These are phyloP conservation scores for Eilema caniola DNA, from an alignment of 2,888 invertebrate species.

Conservation along the genomic window DNA sequence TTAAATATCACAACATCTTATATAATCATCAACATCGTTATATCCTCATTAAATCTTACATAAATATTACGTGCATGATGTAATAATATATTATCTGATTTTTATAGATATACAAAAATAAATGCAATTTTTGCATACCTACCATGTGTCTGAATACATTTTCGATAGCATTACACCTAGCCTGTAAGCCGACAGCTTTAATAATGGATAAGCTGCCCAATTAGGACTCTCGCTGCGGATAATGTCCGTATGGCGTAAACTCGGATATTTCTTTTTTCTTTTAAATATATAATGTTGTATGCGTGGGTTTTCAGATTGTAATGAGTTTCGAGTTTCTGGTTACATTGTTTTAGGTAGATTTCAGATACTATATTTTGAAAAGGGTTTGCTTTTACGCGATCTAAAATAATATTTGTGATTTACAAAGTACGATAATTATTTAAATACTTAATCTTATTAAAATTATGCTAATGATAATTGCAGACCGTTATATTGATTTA, in stretches of 20 bases:
- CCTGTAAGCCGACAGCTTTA: slow-evolving; percentile 58
- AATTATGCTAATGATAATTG: background rate
- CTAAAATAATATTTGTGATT: background rate
- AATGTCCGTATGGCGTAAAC: slow-evolving; percentile 34
- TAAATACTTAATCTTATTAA: slow-evolving; percentile 6
- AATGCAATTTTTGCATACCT: slow-evolving; percentile 17
- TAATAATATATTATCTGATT: no score
- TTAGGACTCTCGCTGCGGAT: slow-evolving; percentile 47
- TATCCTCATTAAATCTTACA: no score
- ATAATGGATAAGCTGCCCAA: slow-evolving; percentile 53
- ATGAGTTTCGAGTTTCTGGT: slow-evolving; percentile 19
- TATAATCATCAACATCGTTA: no score
- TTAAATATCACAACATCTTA: no score
- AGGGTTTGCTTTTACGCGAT: slow-evolving; percentile 14
- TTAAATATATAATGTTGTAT: slow-evolving; percentile 39
- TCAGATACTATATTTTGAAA: slow-evolving; percentile 28
- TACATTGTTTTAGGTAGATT: slow-evolving; percentile 15
- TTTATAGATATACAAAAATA: no score
- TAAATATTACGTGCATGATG: no score
- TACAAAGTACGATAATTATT: slow-evolving; percentile 5
- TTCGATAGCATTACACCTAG: slow-evolving; percentile 46
- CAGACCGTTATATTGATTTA: background rate
- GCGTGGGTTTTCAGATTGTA: slow-evolving; percentile 20
- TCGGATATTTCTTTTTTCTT: slow-evolving; percentile 40
- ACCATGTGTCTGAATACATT: slow-evolving; percentile 39